phyloP scores from a whole-genome alignment of 2,113 vertebrate species.

The Clupea harengus region DNA sequence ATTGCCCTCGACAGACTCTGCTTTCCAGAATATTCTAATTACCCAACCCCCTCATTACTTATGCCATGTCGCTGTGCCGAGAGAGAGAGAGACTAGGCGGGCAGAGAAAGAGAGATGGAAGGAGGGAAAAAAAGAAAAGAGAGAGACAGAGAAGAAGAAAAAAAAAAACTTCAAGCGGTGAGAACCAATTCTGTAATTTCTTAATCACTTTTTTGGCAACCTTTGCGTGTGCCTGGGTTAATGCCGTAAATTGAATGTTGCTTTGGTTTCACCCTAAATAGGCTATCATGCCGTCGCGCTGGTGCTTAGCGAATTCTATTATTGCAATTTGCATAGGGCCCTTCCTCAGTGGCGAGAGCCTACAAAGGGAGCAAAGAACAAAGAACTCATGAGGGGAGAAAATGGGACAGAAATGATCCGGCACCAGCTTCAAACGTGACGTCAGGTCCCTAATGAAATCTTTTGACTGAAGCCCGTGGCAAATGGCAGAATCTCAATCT shows the following conservation, averaged over 20 bases:
- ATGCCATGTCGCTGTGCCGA: slow-evolving; percentile 69
- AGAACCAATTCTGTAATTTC: slow-evolving; percentile 74
- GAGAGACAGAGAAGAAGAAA: slow-evolving; percentile 24
- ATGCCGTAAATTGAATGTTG: slow-evolving; percentile 78
- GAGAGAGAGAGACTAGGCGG: slow-evolving; percentile 24
- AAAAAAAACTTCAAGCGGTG: slow-evolving; percentile 64
- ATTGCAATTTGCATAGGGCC: slow-evolving; percentile 77
- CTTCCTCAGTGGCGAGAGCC: slow-evolving; percentile 65
- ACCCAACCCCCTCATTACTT: slow-evolving; percentile 66
- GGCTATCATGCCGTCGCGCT: slow-evolving; percentile 66
- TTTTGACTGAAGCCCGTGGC: slow-evolving; percentile 86
- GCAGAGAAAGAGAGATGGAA: slow-evolving; percentile 27
- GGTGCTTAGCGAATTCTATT: slow-evolving; percentile 75
- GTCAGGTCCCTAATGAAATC: slow-evolving; percentile 86
- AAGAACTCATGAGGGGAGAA: slow-evolving; percentile 81
- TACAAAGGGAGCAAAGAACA: slow-evolving; percentile 76
- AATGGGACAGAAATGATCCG: slow-evolving; percentile 81
- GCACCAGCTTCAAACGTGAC: slow-evolving; percentile 74
- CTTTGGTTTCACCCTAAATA: slow-evolving; percentile 75
- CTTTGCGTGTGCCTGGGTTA: slow-evolving; percentile 70
- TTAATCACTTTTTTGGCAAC: slow-evolving; percentile 80
- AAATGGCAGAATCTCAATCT: slow-evolving; percentile 95
- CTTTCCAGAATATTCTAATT: slow-evolving; percentile 76
- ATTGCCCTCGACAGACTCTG: slow-evolving; percentile 10
- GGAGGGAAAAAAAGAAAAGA: slow-evolving; percentile 22